Base-by-base conservation (phyloP, 2,888 invertebrate genomes). In the Byasa hedistus region DNA sequence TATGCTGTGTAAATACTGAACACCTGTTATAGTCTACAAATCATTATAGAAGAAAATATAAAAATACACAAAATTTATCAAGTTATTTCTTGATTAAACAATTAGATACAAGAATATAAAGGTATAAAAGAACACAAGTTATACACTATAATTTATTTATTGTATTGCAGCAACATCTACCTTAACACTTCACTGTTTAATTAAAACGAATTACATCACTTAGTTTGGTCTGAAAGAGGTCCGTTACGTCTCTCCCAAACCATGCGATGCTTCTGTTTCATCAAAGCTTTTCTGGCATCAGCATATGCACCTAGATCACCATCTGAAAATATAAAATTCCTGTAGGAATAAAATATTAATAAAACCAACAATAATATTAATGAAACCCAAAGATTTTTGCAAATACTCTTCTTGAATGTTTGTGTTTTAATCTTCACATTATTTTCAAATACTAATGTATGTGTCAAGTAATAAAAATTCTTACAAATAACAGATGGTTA, bases 241-340 rank as follows among this genome's bases (percentile, higher is more conserved):
- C 98, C 98, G 76, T 99, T 95, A 71, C 98, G 95, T 82, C 98
- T 95, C 89, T 99, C 99, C 98, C 98, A 99, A 76, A 99, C 93
- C 94, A 99, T 92, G 72, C 99, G 96, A 91, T 99, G 99, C 84
- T 99, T 99, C 86, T 99, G 99, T 87, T 99, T 99, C 98, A 99
- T 98, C 81, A 95, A 98, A 0, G 96, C 96, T 68, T 93, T 93
- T 74, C 93, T 93, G 10, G 96, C 97, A 81, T 94, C 94, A 24
- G 92, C 94, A 75, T 94, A 94, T 0, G 91, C 94, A 56, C 98
- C 98, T 69, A 99, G 89, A 86, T 99, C 99, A 73, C 99, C 99
- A 93, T 99, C 98, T 98, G 80, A 87, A 69, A 66, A 19, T 24
- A 22, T 24, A 23, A 12, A 48, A n/a, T 15, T 17, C 19, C 17